These are phyloP conservation scores for Hemitrygon akajei DNA, from an alignment of 2,797 vertebrate genomes.

Conservation along the genomic window DNA sequence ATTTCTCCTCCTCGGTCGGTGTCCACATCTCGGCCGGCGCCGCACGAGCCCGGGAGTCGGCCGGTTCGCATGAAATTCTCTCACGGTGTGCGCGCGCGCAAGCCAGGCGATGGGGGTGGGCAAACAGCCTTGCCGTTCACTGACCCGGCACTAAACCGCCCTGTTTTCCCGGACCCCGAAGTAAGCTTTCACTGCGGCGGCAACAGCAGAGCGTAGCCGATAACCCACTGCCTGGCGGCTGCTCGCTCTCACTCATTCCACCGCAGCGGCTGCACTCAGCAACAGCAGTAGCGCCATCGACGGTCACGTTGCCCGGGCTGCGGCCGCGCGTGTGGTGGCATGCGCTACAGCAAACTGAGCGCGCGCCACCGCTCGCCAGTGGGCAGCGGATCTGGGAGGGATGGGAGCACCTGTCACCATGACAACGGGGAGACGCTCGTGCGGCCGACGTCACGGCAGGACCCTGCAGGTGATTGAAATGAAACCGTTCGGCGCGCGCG, in stretches of 20 bases:
- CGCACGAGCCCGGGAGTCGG: not conserved
- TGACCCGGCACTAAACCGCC: not conserved
- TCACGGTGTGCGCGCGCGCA: not conserved
- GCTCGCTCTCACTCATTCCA: not conserved
- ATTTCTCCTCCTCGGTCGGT: constrained; percentile 85
- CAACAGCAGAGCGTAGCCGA: not conserved
- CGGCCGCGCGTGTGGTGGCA: constrained; percentile 5
- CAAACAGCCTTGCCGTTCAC: not conserved
- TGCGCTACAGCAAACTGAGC: not conserved
- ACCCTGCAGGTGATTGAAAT: not conserved
- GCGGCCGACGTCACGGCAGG: not conserved
- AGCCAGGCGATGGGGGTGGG: not conserved
- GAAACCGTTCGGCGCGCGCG: too few species aligned
- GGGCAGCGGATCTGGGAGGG: not conserved
- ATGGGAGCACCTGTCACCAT: not conserved
- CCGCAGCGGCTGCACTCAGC: not conserved
- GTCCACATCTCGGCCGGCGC: constrained; percentile 67
- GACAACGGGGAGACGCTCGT: not conserved
- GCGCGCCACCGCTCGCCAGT: not conserved
- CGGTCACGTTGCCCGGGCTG: not conserved
- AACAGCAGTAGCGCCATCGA: not conserved
- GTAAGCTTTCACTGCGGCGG: not conserved
- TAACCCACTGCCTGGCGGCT: not conserved
- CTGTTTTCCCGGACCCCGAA: not conserved
- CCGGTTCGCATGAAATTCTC: not conserved